Evolutionary conservation across 2,888 invertebrate species (phyloP), one percentile per base, ranked within the genome.

Genomic region (Unio pictorum): DNA sequence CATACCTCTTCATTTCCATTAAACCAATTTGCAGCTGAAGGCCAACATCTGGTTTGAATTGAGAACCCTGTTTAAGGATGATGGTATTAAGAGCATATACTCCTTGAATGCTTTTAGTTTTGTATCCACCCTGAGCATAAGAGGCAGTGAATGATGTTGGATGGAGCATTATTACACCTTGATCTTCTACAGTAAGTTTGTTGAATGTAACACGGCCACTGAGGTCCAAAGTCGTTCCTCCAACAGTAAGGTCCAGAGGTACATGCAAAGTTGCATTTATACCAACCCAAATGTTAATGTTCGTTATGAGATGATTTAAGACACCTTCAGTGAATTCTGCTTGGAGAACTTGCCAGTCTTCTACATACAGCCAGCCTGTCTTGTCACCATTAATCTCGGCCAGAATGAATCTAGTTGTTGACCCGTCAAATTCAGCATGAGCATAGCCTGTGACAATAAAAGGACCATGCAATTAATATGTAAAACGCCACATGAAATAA

Each of bases 201-300:
- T 80, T 83, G 68, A 84, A 83, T 5, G 85, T 84, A 23, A 82
- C 81, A 34, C 73, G 73, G 11, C 85, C 85, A 17, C 69, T 72
- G 7, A 84, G 71, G 8, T 77, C 69, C 2, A 84, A 56, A 1
- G 69, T 73, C 0, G 80, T 80, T 11, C 83, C 82, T 57, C 76
- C 82, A n/a, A 84, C 79, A 57, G 75, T 81, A 56, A 85, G 67
- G 60, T 79, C 78, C 4, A 78, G 71, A 6, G 84, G 83, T 6
- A 82, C 81, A 68, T 84, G 83, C 20, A 85, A 74, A 1, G 74
- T 80, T 11, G 81, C 82, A 45, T 72, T 66, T 26, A 73, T 69
- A 23, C 68, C 78, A 0, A 84, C 71, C 34, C 81, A 69, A 54
- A 85, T 72, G 73, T 81, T 84, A 54, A 85, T 72, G 20, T 72